Base-by-base conservation (phyloP, 2,888 invertebrate species). In the Heliconius hortense region DNA sequence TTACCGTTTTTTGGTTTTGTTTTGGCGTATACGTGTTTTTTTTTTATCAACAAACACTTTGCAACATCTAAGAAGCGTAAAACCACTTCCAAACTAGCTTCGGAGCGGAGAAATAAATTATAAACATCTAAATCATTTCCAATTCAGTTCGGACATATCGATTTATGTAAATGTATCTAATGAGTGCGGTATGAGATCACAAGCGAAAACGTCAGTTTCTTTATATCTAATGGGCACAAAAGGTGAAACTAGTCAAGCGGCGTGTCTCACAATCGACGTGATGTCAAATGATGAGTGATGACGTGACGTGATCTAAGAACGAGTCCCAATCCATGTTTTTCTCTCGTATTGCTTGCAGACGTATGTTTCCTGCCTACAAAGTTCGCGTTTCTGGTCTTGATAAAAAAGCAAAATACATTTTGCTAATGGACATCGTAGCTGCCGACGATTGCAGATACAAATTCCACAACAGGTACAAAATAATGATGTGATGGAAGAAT, bases 341-440 rank as follows among this genome's bases (percentile, higher is more conserved):
- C 93, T 93, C 90, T 93, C 92, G 87, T 91, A 89, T 94, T 94
- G 95, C 95, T 95, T 95, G 94, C 96, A 98, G 98, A 95, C 97
- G 98, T 95, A 98, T 98, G 97, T 98, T 98, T 96, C 98, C 98
- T 94, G 98, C 98, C 95, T 98, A 96, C 96, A 98, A 98, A 96
- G 98, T 98, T 92, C 97, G 98, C 95, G 97, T 98, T 89, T 97
- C 97, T 95, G 98, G 98, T 92, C 96, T 98, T 95, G 98, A 98
- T 96, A 98, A 98, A 96, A 97, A 98, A 95, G 97, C 98, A 95
- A 98, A 98, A 96, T 98, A 98, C 96, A 98, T 98, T 94, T 96
- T 98, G 88, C 96, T 98, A 94, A 97, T 98, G 97, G 98, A 98
- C 96, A 98, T 98, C 95, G 98, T 98, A 89, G 98, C 98, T 88